Evolutionary conservation across 2,888 invertebrate genomes (phyloP).

Genomic region (Deroplatys truncata): DNA sequence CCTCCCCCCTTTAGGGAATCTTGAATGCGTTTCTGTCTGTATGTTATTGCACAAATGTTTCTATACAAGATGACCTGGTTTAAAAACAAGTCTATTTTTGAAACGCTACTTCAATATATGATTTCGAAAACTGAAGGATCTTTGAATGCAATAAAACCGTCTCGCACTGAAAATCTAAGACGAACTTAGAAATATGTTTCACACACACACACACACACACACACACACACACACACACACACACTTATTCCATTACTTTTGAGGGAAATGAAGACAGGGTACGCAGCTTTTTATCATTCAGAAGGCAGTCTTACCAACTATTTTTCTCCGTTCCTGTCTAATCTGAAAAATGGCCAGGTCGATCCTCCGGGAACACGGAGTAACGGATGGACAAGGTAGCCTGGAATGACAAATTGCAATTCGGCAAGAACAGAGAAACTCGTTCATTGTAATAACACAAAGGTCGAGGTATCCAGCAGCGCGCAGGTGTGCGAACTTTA

Average conservation of each 20-base stretch:
- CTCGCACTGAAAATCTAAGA: no score
- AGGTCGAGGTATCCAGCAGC: neutral
- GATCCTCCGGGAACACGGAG: neutral
- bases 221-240: no score
- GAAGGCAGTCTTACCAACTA: neutral
- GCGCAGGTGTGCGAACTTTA: neutral
- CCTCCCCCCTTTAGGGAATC: no score
- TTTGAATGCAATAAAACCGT: no score
- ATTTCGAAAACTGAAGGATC: no score
- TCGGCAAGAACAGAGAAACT: neutral
- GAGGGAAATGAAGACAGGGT: neutral
- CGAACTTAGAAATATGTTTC: no score
- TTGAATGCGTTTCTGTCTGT: no score
- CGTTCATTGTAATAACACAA: neutral
- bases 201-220: no score
- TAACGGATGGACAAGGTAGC: neutral
- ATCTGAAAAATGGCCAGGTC: neutral
- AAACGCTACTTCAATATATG: no score
- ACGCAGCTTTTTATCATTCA: neutral
- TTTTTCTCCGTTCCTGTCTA: neutral
- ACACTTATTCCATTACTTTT: neutral
- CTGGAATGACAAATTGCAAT: neutral
- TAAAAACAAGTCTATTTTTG: no score
- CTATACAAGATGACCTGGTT: no score
- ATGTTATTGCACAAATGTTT: no score